Evolutionary conservation across 2,797 vertebrate species (phyloP), one percentile per base, ranked within the genome.

Genomic region (Pempheris klunzingeri): DNA sequence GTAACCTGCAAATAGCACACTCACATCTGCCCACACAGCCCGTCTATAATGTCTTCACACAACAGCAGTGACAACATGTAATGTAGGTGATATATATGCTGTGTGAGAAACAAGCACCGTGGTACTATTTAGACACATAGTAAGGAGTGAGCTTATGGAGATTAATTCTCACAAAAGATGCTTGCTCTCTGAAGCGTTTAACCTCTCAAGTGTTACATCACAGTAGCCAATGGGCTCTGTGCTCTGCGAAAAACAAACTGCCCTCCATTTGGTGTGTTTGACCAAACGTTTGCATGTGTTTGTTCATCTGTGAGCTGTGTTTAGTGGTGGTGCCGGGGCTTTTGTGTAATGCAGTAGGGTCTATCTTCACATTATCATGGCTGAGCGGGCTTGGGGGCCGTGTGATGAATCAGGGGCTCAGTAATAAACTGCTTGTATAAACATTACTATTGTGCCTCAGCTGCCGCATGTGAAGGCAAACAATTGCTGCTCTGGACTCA

Each of bases 351-450:
- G 74, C 47, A 49, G 66, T 50, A 38, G 52, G 76, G 47, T 78
- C 62, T 65, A 50, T 89, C 81, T 84, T 80, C 80, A 80, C 77
- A 80, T 89, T 86, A 81, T 63, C 79, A 83, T 67, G 74, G 74
- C 39, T 82, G 81, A 90, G 83, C 78, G 87, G 34, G 81, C 59
- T 53, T 7, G 46, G 53, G 50, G 68, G 72, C 71, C 62, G 69
- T 44, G 69, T 63, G 71, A 71, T 86, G 79, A 88, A 88, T 85
- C 82, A 77, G 46, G 47, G 54, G 81, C 74, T 84, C 57, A 55
- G 62, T 85, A 89, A 91, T 84, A 87, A 85, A 72, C 73, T 73
- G 61, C 60, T 90, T 88, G 83, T 90, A 75, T 86, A 91, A 92
- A 92, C 87, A 84, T 59, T 81, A 49, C 58, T 52, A 73, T 84